Percentiles rank a stretch among this genome's conserved stretches.
Conservation (phyloP, 2,888 invertebrate genomes). For the Pyrrhosoma nymphula region DNA sequence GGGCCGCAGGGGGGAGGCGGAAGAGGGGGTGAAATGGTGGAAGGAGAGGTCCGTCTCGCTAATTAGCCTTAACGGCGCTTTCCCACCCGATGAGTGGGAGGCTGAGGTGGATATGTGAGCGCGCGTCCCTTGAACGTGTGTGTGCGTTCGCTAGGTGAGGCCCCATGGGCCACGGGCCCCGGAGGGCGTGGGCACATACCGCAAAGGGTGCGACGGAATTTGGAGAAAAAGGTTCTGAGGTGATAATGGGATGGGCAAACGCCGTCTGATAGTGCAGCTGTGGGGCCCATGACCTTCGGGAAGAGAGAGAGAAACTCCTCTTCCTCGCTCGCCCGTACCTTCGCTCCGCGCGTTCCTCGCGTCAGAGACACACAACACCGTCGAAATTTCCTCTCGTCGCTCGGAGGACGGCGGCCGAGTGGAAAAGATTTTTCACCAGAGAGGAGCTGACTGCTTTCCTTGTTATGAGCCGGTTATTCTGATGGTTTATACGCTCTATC, state of each 20-base stretch:
- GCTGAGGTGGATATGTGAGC: not conserved
- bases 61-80: conserved; percentile 55
- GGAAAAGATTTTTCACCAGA: conserved; percentile 6
- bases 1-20: not conserved
- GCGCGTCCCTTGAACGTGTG: not conserved
- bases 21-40: not conserved
- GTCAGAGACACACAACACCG: not conserved
- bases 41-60: conserved; percentile 25
- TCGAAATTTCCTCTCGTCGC: not conserved
- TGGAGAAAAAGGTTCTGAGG: conserved; percentile 47
- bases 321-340: not conserved
- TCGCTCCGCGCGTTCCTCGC: not conserved
- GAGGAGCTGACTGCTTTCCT: conserved; percentile 27
- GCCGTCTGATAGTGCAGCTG: conserved; percentile 43
- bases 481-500: conserved; percentile 32
- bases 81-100: conserved; percentile 21
- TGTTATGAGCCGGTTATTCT: conserved; percentile 26
- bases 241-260: conserved; percentile 54
- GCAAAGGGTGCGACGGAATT: conserved; percentile 62
- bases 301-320: not conserved
- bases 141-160: not conserved
- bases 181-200: conserved; percentile 48
- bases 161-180: not conserved
- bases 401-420: not conserved
- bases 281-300: conserved; percentile 47